Conservation (phyloP, 2,113 vertebrate species). For the Dipodomys ordii region DNA sequence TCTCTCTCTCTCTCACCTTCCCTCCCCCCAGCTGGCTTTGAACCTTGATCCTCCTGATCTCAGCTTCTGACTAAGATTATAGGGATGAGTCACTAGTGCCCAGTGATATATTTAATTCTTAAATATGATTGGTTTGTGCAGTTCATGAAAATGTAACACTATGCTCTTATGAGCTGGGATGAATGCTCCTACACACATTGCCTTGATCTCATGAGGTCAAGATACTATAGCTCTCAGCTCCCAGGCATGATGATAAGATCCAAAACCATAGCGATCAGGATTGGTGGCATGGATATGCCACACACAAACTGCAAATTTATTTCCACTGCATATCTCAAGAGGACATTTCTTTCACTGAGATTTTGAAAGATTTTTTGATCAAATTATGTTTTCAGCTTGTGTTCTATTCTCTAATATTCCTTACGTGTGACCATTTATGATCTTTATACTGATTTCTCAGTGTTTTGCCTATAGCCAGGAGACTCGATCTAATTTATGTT, state of each 20-base stretch:
- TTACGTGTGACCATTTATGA: background rate
- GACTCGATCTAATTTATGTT: background rate
- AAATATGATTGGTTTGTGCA: background rate
- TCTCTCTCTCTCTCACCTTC: too few relatives aligned
- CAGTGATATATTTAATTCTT: too few relatives aligned
- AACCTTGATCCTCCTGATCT: too few relatives aligned
- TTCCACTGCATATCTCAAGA: too few relatives aligned
- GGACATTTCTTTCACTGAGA: background rate
- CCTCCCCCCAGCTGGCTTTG: too few relatives aligned
- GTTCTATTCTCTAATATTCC: background rate
- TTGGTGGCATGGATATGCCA: too few relatives aligned
- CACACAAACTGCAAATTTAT: background rate
- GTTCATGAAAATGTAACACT: background rate
- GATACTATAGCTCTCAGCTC: background rate
- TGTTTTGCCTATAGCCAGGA: background rate
- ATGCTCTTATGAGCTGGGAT: background rate
- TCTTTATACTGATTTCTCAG: background rate
- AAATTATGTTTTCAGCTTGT: background rate
- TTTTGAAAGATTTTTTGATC: background rate
- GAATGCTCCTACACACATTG: background rate
- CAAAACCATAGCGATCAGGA: background rate
- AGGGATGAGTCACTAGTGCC: too few relatives aligned
- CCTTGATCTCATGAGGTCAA: background rate
- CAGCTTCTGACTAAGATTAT: too few relatives aligned
- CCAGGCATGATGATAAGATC: background rate